Evolutionary conservation across 2,797 vertebrate species (phyloP), one percentile per base, ranked within the genome.

Genomic region (Tinamus major): DNA sequence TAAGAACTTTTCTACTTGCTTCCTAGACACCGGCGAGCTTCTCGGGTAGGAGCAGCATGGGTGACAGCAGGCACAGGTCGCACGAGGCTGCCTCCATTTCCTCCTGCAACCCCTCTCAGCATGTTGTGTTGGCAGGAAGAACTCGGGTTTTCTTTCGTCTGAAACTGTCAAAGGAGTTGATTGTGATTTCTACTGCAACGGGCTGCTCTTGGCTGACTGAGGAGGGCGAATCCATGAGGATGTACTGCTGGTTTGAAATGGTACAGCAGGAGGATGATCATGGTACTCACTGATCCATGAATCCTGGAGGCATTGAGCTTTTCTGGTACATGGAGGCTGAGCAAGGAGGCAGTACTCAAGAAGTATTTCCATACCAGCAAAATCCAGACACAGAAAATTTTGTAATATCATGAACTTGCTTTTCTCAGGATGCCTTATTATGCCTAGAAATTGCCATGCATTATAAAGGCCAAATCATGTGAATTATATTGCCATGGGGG

Each of bases 91-190:
- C 71, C 55, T 56, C 41, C 19, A 2, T 27, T 42, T 67, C 48
- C 63, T 55, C 68, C 4, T 33, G 4, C 33, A 71, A 17, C 4
- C 41, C 20, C n/a, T 29, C 3, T 44, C n/a, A 8, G 26, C 21
- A 0, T 20, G 24, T 6, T 0, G 0, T 39, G 53, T 3, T 93
- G 67, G 33, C 62, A 64, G 37, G 37, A 64, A 31, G 27, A 37
- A 37, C 39, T 11, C 0, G 42, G 29, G 12, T 82, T 11, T 61
- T 41, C 71, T 79, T 65, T 14, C 41, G 0, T 58, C 2, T 39
- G 31, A 83, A 37, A 51, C 16, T 76, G 49, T 13, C 55, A 6
- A 7, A n/a, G 67, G 33, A 39, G 55, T 24, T 2, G 1, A 29
- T 9, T 78, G 48, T 29, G 56, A 31, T 68, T 75, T 33, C 67